These are phyloP conservation scores for Tribolium castaneum DNA, from an alignment of 1,140 invertebrate genomes.

Conservation along the genomic window DNA sequence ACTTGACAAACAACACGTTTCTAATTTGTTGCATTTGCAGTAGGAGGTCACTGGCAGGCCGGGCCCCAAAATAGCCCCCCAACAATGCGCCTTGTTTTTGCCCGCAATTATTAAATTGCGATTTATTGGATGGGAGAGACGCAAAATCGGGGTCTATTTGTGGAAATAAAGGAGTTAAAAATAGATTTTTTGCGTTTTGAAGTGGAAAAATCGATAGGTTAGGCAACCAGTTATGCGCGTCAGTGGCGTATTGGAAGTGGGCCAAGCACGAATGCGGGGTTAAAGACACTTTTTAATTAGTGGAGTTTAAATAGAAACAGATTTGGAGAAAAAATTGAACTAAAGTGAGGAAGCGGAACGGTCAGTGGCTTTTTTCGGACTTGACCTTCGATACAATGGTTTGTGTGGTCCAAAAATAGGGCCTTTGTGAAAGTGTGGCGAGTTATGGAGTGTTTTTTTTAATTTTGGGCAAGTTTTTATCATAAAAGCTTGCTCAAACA, in stretches of 20 bases:
- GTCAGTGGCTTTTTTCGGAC: not conserved
- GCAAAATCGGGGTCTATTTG: constrained; percentile 16
- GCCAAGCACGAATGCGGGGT: not conserved
- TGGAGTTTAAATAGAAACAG: not conserved
- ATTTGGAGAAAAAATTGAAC: not conserved
- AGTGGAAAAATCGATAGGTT: not conserved
- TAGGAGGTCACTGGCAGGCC: not conserved
- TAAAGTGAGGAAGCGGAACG: not conserved
- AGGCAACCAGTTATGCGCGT: not conserved
- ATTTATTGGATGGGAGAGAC: not conserved
- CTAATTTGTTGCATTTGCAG: not conserved
- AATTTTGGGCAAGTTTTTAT: too few species aligned
- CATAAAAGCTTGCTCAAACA: too few species aligned
- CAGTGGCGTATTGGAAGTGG: not conserved
- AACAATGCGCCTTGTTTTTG: not conserved
- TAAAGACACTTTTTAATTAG: constrained; percentile 16
- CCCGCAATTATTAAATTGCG: not conserved
- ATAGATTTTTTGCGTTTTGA: not conserved
- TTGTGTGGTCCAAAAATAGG: not conserved
- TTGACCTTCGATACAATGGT: not conserved
- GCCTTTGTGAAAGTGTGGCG: not conserved
- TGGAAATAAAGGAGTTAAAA: not conserved
- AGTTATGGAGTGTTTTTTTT: too few species aligned
- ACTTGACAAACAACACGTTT: not conserved
- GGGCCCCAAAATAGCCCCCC: too few species aligned